Base-by-base conservation (phyloP, 2,113 vertebrate genomes). In the Dermatemys mawii region DNA sequence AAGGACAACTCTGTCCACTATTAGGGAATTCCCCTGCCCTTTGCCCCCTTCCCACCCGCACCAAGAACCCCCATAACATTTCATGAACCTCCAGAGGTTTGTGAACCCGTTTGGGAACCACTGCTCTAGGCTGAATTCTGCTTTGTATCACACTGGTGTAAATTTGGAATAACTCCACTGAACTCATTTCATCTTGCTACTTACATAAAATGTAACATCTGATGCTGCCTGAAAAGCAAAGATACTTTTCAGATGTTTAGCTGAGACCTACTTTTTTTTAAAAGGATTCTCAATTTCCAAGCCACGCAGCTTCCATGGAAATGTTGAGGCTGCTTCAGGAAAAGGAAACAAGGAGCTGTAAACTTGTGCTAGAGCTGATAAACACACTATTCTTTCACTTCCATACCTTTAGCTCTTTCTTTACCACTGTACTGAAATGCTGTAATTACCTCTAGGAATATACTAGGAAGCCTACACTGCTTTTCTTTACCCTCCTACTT, bases 311-410 rank as follows among this genome's bases (percentile, higher is more conserved):
- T 82, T 83, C 24, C n/a, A 89, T 91, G 53, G 87, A 94, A 95
- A 38, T 4, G 8, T 67, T 55, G 78, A 50, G 57, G 14, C 81
- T 93, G 81, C 46, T 92, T 75, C 49, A 87, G n/a, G 94, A 44
- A 92, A 93, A 92, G 14, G 14, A 90, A 85, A 84, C 46, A 80
- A 88, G 57, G 84, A 81, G 27, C 55, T 50, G 13, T 60, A 35
- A 54, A 86, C 54, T 44, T 1, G 1, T 44, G 13, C 38, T 51
- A 92, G 3, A 50, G 44, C 46, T 86, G 70, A 95, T 91, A 88
- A 78, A 95, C 79, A 57, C 60, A 85, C 86, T 87, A 95, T 51
- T 78, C 51, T 87, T 88, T 81, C 16, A 48, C 29, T 91, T 67
- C 82, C 70, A 50, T 44, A 78, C 89, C 49, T 86, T 85, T 87